A percentile compares a stretch with the other conserved stretches of the same genome.
Evolutionary conservation across 2,888 invertebrate genomes (phyloP).

Genomic region (Octonoba sinensis): DNA sequence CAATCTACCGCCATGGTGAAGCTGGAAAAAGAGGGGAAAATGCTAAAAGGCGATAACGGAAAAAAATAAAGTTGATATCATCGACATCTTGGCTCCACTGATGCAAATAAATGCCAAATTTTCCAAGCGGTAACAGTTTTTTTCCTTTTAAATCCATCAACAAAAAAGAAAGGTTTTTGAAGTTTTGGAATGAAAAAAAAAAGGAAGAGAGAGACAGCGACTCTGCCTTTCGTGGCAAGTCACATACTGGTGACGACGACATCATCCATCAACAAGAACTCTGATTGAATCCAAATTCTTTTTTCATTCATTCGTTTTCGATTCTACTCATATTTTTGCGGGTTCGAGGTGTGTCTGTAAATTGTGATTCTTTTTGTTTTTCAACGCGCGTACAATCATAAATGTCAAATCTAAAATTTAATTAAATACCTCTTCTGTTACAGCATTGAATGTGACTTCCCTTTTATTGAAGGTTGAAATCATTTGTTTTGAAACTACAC

Average conservation of each 20-base stretch:
- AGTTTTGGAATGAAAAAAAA: neutral
- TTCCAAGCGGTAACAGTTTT: constrained; percentile 17
- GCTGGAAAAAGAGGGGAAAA: constrained; percentile 8
- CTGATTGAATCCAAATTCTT: constrained; percentile 31
- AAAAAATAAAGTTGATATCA: constrained; percentile 14
- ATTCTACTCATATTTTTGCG: too few species aligned
- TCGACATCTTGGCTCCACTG: constrained; percentile 41
- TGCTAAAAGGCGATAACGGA: neutral
- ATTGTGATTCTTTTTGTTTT: too few species aligned
- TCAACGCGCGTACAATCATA: too few species aligned
- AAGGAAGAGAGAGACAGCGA: constrained; percentile 8
- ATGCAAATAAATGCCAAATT: constrained; percentile 44
- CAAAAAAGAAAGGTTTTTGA: neutral
- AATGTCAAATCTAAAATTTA: too few species aligned
- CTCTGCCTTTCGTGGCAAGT: constrained; percentile 11
- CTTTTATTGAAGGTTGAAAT: too few species aligned
- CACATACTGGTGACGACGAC: constrained; percentile 20
- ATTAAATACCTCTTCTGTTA: too few species aligned
- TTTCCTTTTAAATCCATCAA: constrained; percentile 2
- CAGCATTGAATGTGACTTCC: too few species aligned
- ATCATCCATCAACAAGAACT: constrained; percentile 34
- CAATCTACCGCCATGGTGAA: constrained; percentile 16
- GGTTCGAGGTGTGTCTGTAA: too few species aligned
- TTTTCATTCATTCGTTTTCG: constrained; percentile 18
- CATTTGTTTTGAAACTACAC: too few species aligned